Evolutionary conservation across 2,888 invertebrate genomes (phyloP).

Genomic region (Apamea anceps): DNA sequence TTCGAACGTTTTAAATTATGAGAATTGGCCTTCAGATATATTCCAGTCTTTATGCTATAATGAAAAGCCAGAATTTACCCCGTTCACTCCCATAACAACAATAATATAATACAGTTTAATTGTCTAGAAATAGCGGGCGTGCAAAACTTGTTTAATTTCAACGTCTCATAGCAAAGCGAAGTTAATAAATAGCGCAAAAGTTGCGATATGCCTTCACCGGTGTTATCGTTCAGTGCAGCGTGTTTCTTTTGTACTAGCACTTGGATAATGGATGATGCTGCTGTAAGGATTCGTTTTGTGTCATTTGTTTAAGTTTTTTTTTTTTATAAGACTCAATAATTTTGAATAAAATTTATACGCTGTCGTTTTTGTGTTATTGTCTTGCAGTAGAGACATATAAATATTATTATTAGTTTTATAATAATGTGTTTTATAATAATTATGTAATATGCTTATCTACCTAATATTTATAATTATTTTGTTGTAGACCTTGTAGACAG

Average conservation of each 20-base stretch:
- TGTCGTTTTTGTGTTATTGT: neutral
- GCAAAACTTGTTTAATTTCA: conserved; percentile 55
- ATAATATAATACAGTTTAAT: conserved; percentile 36
- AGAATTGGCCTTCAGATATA: neutral
- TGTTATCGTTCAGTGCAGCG: conserved; percentile 15
- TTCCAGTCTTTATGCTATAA: neutral
- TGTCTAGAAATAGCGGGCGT: conserved; percentile 35
- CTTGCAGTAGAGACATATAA: no score
- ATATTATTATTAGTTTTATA: neutral
- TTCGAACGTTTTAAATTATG: no score
- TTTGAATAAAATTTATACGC: neutral
- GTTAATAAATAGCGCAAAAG: conserved; percentile 51
- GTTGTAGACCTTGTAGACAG: neutral
- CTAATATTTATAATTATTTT: neutral
- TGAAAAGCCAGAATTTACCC: conserved; percentile 2
- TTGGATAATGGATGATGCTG: conserved; percentile 23
- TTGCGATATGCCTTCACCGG: conserved; percentile 44
- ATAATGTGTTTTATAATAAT: neutral
- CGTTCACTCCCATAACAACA: conserved; percentile 13
- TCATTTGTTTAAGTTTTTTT: neutral
- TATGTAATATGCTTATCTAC: neutral
- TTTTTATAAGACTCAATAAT: neutral
- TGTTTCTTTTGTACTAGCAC: conserved; percentile 34
- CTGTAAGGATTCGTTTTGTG: conserved; percentile 14
- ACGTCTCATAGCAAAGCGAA: conserved; percentile 49